Base-by-base conservation (phyloP, 2,113 vertebrate genomes). In the Centropristis striata region DNA sequence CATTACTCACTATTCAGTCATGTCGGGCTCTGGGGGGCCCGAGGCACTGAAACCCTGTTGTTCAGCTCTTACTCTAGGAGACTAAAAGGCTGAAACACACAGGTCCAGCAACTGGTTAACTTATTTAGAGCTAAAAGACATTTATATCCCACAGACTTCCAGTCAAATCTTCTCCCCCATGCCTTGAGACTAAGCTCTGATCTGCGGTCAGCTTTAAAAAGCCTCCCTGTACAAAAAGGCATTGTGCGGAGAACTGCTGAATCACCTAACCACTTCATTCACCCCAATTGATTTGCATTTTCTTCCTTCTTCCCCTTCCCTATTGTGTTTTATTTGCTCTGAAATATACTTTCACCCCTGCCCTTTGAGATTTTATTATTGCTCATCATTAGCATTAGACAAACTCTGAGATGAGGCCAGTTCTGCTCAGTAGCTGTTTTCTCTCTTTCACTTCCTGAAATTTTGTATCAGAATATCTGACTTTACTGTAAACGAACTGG, bases 1-100 rank as follows among this genome's bases (percentile, higher is more conserved):
- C 87, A 92, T 93, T 92, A 91, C 90, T 91, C 91, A 93, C 50
- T 79, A 71, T 81, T 82, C 79, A 90, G 82, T 88, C 87, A 92
- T 88, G 27, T 83, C 66, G 20, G 76, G 69, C 72, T 88, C 74
- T 3, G 11, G 66, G 85, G 63, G 72, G 76, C 46, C 41, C 23
- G 15, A 39, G 39, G 71, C 85, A 66, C 84, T 86, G 72, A 87
- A 89, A 87, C 81, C 57, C 81, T 20, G 68, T 84, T 86, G 85
- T 88, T 88, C 47, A 68, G 39, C 32, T 23, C 57, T 63, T 8
- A 58, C 58, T 78, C 44, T 42, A 27, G 23, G 46, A 80, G 67
- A 54, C 37, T 47, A 47, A 75, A 55, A 32, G 74, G 68, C 75
- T 75, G 41, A 11, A 4, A 85, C 61, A 83, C 71, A 80, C 32